Conservation (phyloP, 1,140 invertebrate species). For the Zaprionus ornatus region DNA sequence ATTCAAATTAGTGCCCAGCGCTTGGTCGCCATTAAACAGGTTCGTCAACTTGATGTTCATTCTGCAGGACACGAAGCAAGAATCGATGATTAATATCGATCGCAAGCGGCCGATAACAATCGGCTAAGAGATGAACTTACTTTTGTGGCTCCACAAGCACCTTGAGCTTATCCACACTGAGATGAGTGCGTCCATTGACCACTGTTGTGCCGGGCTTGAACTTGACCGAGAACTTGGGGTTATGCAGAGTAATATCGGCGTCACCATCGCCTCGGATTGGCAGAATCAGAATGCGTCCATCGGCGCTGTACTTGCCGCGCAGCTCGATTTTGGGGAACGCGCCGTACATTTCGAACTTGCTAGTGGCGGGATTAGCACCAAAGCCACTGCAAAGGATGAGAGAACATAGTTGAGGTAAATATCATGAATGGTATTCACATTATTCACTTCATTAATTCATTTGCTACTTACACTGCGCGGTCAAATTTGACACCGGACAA, state of each 20-base stretch:
- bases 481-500: slow-evolving; percentile 81
- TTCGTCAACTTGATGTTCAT: slow-evolving; percentile 87
- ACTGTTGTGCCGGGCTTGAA: slow-evolving; percentile 70
- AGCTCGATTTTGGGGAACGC: slow-evolving; percentile 69
- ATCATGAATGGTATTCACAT: not conserved
- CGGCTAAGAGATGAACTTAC: slow-evolving; percentile 36
- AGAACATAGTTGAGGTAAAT: not conserved
- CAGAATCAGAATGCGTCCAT: slow-evolving; percentile 77
- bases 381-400: slow-evolving; percentile 60
- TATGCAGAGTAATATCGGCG: slow-evolving; percentile 73
- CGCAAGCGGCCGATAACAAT: not conserved
- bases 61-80: slow-evolving; percentile 76
- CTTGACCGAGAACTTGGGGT: slow-evolving; percentile 78
- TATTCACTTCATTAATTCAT: not conserved
- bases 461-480: slow-evolving; percentile 71
- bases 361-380: slow-evolving; percentile 65
- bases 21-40: slow-evolving; percentile 88
- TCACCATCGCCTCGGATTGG: slow-evolving; percentile 82
- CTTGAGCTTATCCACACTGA: slow-evolving; percentile 77
- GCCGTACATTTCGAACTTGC: slow-evolving; percentile 81
- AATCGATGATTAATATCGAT: not conserved
- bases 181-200: slow-evolving; percentile 63
- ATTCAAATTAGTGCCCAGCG: slow-evolving; percentile 87
- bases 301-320: slow-evolving; percentile 75
- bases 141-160: slow-evolving; percentile 76